These are phyloP conservation scores for Chelonus formosanus DNA, from an alignment of 2,888 invertebrate genomes.

Conservation along the genomic window DNA sequence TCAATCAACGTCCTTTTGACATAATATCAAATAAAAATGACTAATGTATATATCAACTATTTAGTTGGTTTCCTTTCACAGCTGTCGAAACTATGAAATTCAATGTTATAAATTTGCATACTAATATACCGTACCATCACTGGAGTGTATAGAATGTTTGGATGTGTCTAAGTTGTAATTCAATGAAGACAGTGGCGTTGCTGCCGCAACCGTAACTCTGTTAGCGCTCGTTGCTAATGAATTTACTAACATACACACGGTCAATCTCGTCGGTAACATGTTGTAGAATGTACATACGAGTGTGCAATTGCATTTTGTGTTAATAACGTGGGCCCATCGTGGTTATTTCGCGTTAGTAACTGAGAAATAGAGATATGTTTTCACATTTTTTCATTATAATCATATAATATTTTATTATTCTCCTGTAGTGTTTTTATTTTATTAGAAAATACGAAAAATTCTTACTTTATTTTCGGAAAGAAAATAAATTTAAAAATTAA, in stretches of 20 bases:
- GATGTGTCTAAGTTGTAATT: constrained; percentile 38
- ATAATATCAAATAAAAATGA: constrained; percentile 13
- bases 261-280: constrained; percentile 41
- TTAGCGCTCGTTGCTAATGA: constrained; percentile 55
- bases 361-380: neutral
- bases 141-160: constrained; percentile 43
- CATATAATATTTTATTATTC: no score
- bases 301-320: constrained; percentile 35
- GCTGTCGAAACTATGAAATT: constrained; percentile 62
- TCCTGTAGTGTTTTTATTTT: no score
- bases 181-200: constrained; percentile 54
- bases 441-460: no score
- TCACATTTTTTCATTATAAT: neutral
- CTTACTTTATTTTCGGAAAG: no score
- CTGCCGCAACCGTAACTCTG: constrained; percentile 53
- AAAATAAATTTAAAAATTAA: no score
- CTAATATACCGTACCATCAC: constrained; percentile 45
- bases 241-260: constrained; percentile 50
- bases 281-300: constrained; percentile 31
- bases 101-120: constrained; percentile 60
- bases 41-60: constrained; percentile 14
- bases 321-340: constrained; percentile 1
- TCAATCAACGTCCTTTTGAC: constrained; percentile 30
- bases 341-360: neutral
- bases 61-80: constrained; percentile 43